Base-by-base conservation (phyloP, 2,797 vertebrate species). In the Zenarchopterus dispar region DNA sequence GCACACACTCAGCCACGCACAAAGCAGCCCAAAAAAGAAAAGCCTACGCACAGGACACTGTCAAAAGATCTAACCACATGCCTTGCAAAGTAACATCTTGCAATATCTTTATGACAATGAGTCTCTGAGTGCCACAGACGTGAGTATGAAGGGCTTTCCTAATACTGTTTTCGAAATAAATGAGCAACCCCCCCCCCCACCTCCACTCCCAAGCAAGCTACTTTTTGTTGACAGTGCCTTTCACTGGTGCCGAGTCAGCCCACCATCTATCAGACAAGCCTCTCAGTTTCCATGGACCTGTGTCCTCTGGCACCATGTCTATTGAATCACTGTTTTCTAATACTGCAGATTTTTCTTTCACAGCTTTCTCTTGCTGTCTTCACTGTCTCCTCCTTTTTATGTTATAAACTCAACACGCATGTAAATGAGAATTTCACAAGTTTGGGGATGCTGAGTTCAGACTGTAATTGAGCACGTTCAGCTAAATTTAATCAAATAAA, bases 151-250 rank as follows among this genome's bases (percentile, higher is more conserved):
- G 77, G 83, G 70, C 69, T 83, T 80, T 78, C 80, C 84, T 84
- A 78, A 79, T 73, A 53, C 63, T 68, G 75, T 71, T 82, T 84
- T 72, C 78, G 76, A 78, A 82, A 86, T 67, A 84, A 72, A 72
- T 73, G 75, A 87, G 73, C 72, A 64, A 53, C 18, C 52, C 43
- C 64, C 63, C 53, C 74, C 62, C 50, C 9, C 64, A 52, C 56
- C 65, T 18, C 16, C 31, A 31, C 26, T 51, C 78, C 70, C 43
- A 69, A 77, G 48, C 75, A 85, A 71, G 70, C 81, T 82, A 76
- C 71, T 81, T 75, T 81, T 77, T 87, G 78, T 70, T 81, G 86
- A 84, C 68, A 75, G 75, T 62, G 74, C 59, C 56, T 75, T 77
- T 82, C 80, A 84, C 62, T 33, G 51, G 52, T 71, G 67, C 75